Evolutionary conservation across 2,888 invertebrate genomes (phyloP), one percentile per base, ranked within the genome.

Genomic region (Diadromus collaris): DNA sequence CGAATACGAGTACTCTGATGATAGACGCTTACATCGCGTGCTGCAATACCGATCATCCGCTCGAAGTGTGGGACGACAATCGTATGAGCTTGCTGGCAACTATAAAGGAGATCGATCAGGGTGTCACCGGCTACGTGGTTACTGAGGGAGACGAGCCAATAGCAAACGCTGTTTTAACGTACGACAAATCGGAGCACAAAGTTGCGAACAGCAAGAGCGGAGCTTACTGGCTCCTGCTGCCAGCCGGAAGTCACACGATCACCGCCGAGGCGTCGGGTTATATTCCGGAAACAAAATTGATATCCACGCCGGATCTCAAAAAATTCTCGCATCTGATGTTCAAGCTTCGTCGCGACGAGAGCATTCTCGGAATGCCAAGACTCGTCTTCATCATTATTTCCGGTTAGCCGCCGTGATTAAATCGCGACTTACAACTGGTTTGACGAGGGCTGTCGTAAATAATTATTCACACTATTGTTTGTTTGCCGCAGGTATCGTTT

Each of bases 341-440:
- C 83, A 95, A 94, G 81, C 87, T 97, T 71, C 92, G 93, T 60
- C 91, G 92, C 13, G 94, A 96, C 84, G 94, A 95, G 82, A 92
- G 92, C 78, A 93, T 96, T 19, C 91, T 95, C 83, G 97, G 97
- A 0, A 91, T 97, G 91, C 96, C 97, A 0, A 91, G 97, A 34
- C 92, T 96, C 27, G 92, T 95, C 2, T 97, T 97, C 88, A 94
- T 97, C 41, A 93, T 96, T 86, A 87, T 96, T 10, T 92, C 95
- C 82, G 96, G 96, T 94, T 87, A 88, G 90, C 72, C 61, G 27
- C 27, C 16, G 4, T 21, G 10, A 4, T 9, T 21, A 10, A 24
- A 4, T 19, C 24, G 9, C 2, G 3, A 21, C 2, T 9, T 9
- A 34, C 27, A 21, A 67, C 44, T 27, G 46, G 13, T 77, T 67